Conservation (phyloP, 2,797 vertebrate species). For the Chromis chromis region DNA sequence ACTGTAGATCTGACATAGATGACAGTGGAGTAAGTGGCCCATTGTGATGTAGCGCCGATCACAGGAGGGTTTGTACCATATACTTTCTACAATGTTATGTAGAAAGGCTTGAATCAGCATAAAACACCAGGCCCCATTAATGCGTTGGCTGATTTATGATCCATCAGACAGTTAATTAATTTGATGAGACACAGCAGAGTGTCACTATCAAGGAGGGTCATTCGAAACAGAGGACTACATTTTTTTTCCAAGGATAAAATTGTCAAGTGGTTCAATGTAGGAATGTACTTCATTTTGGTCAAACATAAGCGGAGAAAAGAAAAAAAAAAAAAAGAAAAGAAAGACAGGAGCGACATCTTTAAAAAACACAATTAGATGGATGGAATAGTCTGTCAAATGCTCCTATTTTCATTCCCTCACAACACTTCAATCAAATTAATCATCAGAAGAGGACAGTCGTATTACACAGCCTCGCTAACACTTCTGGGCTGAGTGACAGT, state of each 20-base stretch:
- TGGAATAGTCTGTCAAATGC: conserved; percentile 63
- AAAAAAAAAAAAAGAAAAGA: neutral
- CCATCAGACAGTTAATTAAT: conserved; percentile 82
- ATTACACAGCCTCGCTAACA: conserved; percentile 65
- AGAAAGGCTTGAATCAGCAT: conserved; percentile 76
- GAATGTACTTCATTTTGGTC: conserved; percentile 55
- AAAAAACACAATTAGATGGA: conserved; percentile 65
- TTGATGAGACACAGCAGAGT: conserved; percentile 82
- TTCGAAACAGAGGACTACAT: conserved; percentile 70
- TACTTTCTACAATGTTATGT: conserved; percentile 59
- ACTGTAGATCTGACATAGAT: conserved; percentile 30
- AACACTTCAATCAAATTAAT: conserved; percentile 72
- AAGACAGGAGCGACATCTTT: conserved; percentile 29
- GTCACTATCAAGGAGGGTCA: conserved; percentile 81
- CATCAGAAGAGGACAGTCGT: conserved; percentile 59
- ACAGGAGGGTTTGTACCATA: conserved; percentile 57
- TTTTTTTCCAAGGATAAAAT: conserved; percentile 68
- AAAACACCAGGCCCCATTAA: conserved; percentile 73
- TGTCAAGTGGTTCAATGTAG: conserved; percentile 52
- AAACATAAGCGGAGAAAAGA: conserved; percentile 27
- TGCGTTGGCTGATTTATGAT: conserved; percentile 79
- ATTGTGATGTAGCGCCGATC: conserved; percentile 48
- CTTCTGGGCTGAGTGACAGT: conserved; percentile 73
- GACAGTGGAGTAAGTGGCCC: conserved; percentile 35
- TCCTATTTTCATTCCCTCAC: conserved; percentile 59